These are phyloP conservation scores for Microchrysa polita DNA, from an alignment of 2,888 invertebrate species.

Conservation along the genomic window DNA sequence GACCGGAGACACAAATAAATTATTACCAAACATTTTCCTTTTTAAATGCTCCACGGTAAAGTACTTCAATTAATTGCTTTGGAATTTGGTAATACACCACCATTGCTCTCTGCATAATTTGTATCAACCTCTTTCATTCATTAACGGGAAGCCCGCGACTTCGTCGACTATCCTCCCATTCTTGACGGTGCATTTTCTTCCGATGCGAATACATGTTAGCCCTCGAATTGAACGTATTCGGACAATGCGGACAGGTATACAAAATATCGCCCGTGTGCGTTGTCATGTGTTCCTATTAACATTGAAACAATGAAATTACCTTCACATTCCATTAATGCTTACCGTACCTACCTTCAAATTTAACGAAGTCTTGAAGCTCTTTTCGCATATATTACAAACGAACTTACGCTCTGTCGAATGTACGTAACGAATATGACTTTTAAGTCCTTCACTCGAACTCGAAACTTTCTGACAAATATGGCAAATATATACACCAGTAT, in stretches of 20 bases:
- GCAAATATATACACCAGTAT: constrained; percentile 56
- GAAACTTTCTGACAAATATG: constrained; percentile 57
- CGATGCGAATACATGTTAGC: constrained; percentile 45
- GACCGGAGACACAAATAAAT: no score
- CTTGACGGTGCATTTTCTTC: no score
- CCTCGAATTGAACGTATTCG: no score
- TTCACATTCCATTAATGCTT: not conserved
- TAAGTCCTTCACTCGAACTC: constrained; percentile 44
- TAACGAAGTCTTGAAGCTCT: constrained; percentile 59
- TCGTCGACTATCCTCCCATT: no score
- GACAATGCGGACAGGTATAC: constrained; percentile 46
- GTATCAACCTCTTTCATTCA: constrained; percentile 16
- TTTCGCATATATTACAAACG: constrained; percentile 51
- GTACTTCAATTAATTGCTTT: no score
- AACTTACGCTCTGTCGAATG: constrained; percentile 44
- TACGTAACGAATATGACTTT: constrained; percentile 47
- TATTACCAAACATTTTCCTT: no score
- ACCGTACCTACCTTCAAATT: constrained; percentile 56
- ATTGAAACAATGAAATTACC: no score
- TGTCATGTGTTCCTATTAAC: no score
- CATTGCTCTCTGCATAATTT: not conserved
- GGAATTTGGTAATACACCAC: no score
- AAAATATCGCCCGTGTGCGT: no score
- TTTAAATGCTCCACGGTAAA: no score
- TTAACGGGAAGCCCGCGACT: constrained; percentile 28